A percentile compares a stretch with the other conserved stretches of the same genome.
Conservation (phyloP, 2,888 invertebrate genomes). For the Eupeodes luniger region DNA sequence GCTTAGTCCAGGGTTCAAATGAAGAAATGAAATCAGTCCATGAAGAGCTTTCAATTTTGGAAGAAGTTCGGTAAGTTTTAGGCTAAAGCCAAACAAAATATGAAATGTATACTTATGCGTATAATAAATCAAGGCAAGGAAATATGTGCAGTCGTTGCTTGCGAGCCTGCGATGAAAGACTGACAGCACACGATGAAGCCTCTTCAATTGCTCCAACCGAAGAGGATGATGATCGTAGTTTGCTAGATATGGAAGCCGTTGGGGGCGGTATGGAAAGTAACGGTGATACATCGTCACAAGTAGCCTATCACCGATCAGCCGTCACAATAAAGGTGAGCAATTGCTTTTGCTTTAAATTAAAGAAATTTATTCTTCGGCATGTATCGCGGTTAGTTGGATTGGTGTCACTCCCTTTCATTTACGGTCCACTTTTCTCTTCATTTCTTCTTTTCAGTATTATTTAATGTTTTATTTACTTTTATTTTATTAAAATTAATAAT, state of each 20-base stretch:
- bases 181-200: constrained; percentile 84
- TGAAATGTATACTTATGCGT: neutral
- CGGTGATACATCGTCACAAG: constrained; percentile 78
- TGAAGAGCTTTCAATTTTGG: constrained; percentile 92
- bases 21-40: constrained; percentile 90
- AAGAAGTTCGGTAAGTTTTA: constrained; percentile 90
- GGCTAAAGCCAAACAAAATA: neutral
- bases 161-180: constrained; percentile 86
- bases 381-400: constrained; percentile 77
- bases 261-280: constrained; percentile 78
- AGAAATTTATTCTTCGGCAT: constrained; percentile 78
- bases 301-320: constrained; percentile 79
- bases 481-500: constrained; percentile 54
- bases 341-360: constrained; percentile 78
- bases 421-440: constrained; percentile 66
- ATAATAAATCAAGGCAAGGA: constrained; percentile 87
- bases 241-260: constrained; percentile 83
- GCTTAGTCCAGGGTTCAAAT: constrained; percentile 85
- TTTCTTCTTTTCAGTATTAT: constrained; percentile 74
- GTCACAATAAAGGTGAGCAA: constrained; percentile 87
- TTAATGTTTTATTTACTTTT: constrained; percentile 77
- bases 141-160: constrained; percentile 93
- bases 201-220: constrained; percentile 89
- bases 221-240: constrained; percentile 89
- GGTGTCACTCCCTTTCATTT: constrained; percentile 69